Percentiles rank a stretch among this genome's conserved stretches.
These are phyloP conservation scores for Loriculus beryllinus DNA, from an alignment of 2,797 vertebrate species.

Conservation along the genomic window DNA sequence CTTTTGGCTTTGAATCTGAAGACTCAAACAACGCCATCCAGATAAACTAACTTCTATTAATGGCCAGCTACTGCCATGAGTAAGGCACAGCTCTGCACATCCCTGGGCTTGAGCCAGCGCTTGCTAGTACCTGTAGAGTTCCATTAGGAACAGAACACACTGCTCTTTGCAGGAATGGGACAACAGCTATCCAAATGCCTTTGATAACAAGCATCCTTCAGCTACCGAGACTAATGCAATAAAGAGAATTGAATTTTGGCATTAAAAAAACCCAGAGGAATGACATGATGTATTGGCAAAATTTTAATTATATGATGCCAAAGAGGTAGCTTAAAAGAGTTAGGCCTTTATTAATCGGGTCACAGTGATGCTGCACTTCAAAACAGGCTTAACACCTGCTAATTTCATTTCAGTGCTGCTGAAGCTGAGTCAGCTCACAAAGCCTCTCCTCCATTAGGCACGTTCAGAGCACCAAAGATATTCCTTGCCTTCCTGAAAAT, in stretches of 20 bases:
- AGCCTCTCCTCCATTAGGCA: neutral
- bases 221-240: neutral
- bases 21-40: neutral
- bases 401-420: constrained; percentile 44
- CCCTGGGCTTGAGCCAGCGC: neutral
- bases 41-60: neutral
- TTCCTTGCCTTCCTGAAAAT: neutral
- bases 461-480: neutral
- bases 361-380: constrained; percentile 53
- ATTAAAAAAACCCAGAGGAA: neutral
- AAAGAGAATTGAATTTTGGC: constrained; percentile 32
- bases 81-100: neutral
- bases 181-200: neutral
- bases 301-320: constrained; percentile 7
- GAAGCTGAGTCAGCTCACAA: constrained; percentile 49
- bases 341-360: constrained; percentile 19
- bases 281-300: constrained; percentile 30
- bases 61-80: neutral
- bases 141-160: neutral
- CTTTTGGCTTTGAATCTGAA: neutral
- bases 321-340: constrained; percentile 31
- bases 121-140: neutral
- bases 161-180: neutral
- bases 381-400: constrained; percentile 56
- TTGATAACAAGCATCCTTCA: neutral